Conservation (phyloP, 2,888 invertebrate species). For the Nudaria mundana region DNA sequence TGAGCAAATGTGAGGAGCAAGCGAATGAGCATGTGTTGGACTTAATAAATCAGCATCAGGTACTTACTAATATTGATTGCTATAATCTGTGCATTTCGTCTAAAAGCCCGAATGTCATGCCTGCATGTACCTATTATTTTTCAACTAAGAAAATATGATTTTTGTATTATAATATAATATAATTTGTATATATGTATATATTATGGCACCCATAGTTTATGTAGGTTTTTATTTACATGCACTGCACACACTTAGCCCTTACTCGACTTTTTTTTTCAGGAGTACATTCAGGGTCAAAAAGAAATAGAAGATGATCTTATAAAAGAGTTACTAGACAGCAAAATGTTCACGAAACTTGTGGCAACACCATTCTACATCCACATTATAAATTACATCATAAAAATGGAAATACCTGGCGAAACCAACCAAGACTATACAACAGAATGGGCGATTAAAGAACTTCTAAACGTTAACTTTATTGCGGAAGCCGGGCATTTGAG, state of each 20-base stretch:
- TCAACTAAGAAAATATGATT: no score
- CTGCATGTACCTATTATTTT: no score
- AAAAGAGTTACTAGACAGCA: constrained; percentile 58
- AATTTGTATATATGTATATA: no score
- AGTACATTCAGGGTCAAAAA: constrained; percentile 40
- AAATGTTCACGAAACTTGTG: constrained; percentile 60
- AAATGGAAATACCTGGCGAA: constrained; percentile 30
- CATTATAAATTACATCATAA: constrained; percentile 54
- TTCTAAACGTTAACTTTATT: constrained; percentile 47
- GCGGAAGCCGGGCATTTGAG: constrained; percentile 69
- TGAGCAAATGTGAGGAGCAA: constrained; percentile 50
- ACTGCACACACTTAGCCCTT: no score
- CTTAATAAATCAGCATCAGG: constrained; percentile 48
- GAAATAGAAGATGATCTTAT: constrained; percentile 61
- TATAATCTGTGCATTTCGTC: no score
- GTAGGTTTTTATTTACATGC: no score
- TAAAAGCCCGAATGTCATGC: no score
- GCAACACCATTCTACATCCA: constrained; percentile 54
- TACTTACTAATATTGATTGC: constrained; percentile 14
- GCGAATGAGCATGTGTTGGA: constrained; percentile 41
- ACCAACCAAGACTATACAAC: constrained; percentile 39
- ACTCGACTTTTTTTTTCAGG: constrained; percentile 49
- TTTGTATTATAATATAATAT: no score
- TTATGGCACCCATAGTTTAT: no score
- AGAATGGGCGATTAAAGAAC: constrained; percentile 53